Evolutionary conservation across 2,797 vertebrate species (phyloP).

Genomic region (Uromys caudimaculatus): DNA sequence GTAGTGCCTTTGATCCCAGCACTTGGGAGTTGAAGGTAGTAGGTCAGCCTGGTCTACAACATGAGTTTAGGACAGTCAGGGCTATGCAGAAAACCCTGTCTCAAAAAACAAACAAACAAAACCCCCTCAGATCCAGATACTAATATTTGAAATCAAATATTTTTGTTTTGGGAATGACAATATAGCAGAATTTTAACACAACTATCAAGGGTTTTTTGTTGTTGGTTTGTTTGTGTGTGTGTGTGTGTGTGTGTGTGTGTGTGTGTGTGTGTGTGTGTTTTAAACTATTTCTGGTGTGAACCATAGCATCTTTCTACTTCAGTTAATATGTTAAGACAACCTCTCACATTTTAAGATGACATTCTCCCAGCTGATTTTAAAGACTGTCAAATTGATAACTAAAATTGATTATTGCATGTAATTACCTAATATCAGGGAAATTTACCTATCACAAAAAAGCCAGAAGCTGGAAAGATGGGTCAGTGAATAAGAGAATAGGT

Average conservation of each 20-base stretch:
- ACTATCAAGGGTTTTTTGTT: not conserved
- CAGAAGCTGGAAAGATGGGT: not conserved
- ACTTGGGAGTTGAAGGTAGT: not conserved
- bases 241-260: too few species aligned
- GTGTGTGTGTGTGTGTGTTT: not conserved
- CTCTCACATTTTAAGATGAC: not conserved
- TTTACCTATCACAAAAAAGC: not conserved
- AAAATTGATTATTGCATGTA: not conserved
- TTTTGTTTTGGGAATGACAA: not conserved
- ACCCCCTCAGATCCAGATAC: not conserved
- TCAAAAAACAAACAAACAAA: not conserved
- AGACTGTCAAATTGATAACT: not conserved
- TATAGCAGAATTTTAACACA: not conserved
- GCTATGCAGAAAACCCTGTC: not conserved
- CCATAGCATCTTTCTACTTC: not conserved
- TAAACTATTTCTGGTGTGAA: not conserved
- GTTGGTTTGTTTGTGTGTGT: not conserved
- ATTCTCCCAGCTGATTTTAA: not conserved
- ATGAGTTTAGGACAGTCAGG: not conserved
- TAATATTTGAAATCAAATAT: constrained; percentile 11
- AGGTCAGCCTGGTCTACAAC: not conserved
- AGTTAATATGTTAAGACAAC: not conserved
- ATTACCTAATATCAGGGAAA: not conserved
- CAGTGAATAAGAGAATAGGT: not conserved
- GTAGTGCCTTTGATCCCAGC: not conserved